phyloP scores from a whole-genome alignment of 1,140 invertebrate species.

The Formica exsecta region DNA sequence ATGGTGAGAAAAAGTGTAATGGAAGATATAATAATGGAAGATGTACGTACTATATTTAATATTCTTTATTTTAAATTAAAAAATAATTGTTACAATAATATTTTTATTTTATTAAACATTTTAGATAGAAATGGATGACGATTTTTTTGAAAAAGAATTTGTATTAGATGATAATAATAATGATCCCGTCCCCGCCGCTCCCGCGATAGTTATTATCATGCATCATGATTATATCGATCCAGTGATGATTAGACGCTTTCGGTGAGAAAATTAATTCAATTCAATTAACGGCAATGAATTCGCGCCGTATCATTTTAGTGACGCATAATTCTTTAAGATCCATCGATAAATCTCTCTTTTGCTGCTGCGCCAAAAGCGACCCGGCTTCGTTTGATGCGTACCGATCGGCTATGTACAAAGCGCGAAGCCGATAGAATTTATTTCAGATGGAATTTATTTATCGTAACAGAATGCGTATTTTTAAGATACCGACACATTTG shows the following conservation, averaged over 20 bases:
- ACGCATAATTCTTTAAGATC: slow-evolving; percentile 62
- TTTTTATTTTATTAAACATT: no score
- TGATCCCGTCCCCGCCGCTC: no score
- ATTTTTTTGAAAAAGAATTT: no score
- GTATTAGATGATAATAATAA: no score
- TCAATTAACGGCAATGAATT: slow-evolving; percentile 59
- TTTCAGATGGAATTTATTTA: slow-evolving; percentile 74
- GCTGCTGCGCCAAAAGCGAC: slow-evolving; percentile 56
- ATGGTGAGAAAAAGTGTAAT: no score
- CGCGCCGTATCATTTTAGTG: slow-evolving; percentile 33
- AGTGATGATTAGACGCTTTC: background rate
- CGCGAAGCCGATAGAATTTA: slow-evolving; percentile 55
- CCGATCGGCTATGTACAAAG: slow-evolving; percentile 67
- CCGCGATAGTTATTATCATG: background rate
- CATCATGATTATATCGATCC: background rate
- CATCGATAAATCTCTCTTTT: slow-evolving; percentile 68
- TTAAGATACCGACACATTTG: slow-evolving; percentile 53
- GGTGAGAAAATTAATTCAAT: slow-evolving; percentile 33
- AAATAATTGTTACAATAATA: no score
- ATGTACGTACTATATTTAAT: no score
- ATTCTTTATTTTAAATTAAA: no score
- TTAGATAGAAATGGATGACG: no score
- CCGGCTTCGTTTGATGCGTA: slow-evolving; percentile 65
- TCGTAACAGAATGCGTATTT: slow-evolving; percentile 52
- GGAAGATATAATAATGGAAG: no score